Conservation (phyloP, 1,140 invertebrate species). For the Formica exsecta region DNA sequence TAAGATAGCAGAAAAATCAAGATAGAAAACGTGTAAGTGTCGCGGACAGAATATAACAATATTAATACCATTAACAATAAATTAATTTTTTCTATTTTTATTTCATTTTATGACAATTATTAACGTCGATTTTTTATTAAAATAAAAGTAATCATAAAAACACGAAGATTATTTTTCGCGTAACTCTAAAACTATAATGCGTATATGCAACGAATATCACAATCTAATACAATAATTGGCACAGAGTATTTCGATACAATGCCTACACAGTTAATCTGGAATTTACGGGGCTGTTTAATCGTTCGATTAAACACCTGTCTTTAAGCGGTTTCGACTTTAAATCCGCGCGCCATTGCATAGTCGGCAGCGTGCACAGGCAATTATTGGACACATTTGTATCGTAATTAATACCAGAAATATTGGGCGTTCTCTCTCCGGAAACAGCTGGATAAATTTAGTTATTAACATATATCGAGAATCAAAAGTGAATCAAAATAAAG, state of each 20-base stretch:
- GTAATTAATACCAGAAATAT: constrained; percentile 60
- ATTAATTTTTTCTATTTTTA: neutral
- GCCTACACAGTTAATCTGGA: constrained; percentile 47
- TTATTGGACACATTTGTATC: constrained; percentile 57
- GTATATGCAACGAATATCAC: constrained; percentile 5
- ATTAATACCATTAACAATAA: neutral
- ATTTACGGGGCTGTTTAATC: constrained; percentile 50
- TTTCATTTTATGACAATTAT: neutral
- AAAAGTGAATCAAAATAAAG: constrained; percentile 14
- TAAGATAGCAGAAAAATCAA: neutral
- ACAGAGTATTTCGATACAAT: constrained; percentile 39
- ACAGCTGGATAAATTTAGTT: constrained; percentile 21
- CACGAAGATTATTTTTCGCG: no score
- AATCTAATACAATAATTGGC: neutral
- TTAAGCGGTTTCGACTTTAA: constrained; percentile 62
- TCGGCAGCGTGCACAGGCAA: constrained; percentile 28
- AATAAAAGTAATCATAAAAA: constrained; percentile 9
- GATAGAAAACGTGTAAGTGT: no score
- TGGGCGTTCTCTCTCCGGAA: neutral
- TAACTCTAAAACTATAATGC: neutral
- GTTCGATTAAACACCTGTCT: constrained; percentile 61
- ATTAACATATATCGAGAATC: constrained; percentile 5
- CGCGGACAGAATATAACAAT: neutral
- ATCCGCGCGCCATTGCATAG: constrained; percentile 32
- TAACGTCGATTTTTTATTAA: neutral